Base-by-base conservation (phyloP, 1,140 invertebrate genomes). In the Schlechtendalia chinensis region DNA sequence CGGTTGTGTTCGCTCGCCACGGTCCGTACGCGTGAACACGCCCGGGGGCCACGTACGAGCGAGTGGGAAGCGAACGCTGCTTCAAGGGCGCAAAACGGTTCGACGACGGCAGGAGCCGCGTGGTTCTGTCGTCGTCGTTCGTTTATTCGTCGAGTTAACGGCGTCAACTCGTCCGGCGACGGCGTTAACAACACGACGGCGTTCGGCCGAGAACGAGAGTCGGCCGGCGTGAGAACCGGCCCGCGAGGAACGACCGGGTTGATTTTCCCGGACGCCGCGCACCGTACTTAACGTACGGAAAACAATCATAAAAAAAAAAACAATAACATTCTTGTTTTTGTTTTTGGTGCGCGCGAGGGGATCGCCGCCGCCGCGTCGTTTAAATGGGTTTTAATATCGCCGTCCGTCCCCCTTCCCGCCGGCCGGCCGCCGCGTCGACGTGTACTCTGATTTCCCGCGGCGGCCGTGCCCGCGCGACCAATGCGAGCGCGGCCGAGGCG, bases 361-460 rank as follows among this genome's bases (percentile, higher is more conserved):
- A 47, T 47, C n/a, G 65, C 12, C 65, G 65, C 45, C 65, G 65
- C 65, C 14, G 14, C 14, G 14, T 50, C 1, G 65, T 69, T 79
- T 61, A 79, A 79, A 61, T 61, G 56, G 56, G 74, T 79, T 79
- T 79, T 79, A 79, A 79, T 79, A 79, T 79, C 32, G 11, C 5
- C 32, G 45, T 27, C 5, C 72, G 72, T 56, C 54, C 29, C 12
- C 54, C 16, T 11, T 12, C 22, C n/a, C 67, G 39, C 6, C 29
- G 12, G n/a, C 67, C 56, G 24, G 0, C 14, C 14, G 1, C 39
- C 5, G 3, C 72, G 54, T 5, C n/a, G 27, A 14, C 72, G 54
- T 27, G 74, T 79, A 79, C 74, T n/a, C n/a, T 79, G 74, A 79
- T 79, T 79, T 79, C 22, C 74, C 72, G 17, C 27, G 54, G 11